Conservation (phyloP, 2,113 vertebrate genomes). For the Nibea albiflora region DNA sequence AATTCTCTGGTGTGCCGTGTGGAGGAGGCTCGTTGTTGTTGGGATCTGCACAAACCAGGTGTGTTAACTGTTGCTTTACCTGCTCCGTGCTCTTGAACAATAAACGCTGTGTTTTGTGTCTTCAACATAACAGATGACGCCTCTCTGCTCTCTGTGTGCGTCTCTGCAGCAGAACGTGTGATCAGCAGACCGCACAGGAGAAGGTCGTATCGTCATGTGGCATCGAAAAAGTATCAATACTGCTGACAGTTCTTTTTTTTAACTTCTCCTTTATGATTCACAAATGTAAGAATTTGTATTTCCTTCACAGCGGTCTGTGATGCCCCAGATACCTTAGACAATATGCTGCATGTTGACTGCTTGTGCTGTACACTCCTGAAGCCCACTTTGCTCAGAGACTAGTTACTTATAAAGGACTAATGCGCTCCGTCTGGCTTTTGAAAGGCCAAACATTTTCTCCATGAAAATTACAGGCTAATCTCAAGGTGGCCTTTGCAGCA, state of each 20-base stretch:
- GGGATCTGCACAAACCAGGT: too few species aligned
- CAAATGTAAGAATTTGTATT: background rate
- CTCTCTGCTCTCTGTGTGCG: too few species aligned
- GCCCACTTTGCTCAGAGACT: background rate
- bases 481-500: background rate
- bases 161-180: too few species aligned
- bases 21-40: too few species aligned
- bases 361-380: background rate
- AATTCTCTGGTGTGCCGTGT: background rate
- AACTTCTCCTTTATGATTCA: background rate
- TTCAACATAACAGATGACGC: too few species aligned
- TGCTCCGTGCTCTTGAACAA: too few species aligned
- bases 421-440: background rate
- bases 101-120: too few species aligned
- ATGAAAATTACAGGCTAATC: background rate
- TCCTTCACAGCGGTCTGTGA: background rate
- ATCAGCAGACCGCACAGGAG: too few species aligned
- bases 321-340: slow-evolving; percentile 11
- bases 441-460: background rate
- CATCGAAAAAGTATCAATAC: too few species aligned
- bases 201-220: too few species aligned
- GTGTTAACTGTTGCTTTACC: too few species aligned
- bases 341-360: background rate
- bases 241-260: background rate
- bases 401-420: background rate